Percentiles rank a stretch among this genome's conserved stretches.
Evolutionary conservation across 2,113 vertebrate species (phyloP).

Genomic region (Diadophis punctatus): DNA sequence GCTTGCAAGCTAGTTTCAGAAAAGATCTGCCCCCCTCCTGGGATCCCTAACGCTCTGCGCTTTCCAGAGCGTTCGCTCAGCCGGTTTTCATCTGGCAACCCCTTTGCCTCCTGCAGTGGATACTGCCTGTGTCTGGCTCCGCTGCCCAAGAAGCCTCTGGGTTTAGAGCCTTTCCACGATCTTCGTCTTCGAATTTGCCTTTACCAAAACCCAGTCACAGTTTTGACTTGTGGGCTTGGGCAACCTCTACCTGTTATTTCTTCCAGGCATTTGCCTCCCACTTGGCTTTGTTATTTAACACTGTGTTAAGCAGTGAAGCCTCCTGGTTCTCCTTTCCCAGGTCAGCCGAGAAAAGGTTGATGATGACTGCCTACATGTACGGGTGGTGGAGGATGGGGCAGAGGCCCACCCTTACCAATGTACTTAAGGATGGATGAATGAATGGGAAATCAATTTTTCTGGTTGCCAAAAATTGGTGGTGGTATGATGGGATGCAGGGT

Average conservation of each 20-base stretch:
- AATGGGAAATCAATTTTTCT: no score
- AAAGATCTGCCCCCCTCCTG: no score
- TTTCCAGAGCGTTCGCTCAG: neutral
- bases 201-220: no score
- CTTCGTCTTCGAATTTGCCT: neutral
- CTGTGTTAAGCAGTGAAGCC: neutral
- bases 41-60: neutral
- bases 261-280: neutral
- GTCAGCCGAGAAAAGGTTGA: neutral
- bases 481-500: neutral
- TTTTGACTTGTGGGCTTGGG: neutral
- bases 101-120: neutral
- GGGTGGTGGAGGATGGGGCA: neutral
- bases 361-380: neutral
- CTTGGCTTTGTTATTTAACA: neutral
- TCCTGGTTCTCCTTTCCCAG: neutral
- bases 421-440: neutral
- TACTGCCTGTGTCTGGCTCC: conserved; percentile 24
- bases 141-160: neutral
- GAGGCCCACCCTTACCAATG: neutral
- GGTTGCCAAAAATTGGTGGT: neutral
- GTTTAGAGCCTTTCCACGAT: neutral
- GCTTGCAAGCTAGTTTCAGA: neutral
- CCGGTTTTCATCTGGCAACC: neutral
- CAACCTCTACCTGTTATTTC: neutral